Base-by-base conservation (phyloP, 64 coral and sea anemone species). In the Actinia tenebrosa region DNA sequence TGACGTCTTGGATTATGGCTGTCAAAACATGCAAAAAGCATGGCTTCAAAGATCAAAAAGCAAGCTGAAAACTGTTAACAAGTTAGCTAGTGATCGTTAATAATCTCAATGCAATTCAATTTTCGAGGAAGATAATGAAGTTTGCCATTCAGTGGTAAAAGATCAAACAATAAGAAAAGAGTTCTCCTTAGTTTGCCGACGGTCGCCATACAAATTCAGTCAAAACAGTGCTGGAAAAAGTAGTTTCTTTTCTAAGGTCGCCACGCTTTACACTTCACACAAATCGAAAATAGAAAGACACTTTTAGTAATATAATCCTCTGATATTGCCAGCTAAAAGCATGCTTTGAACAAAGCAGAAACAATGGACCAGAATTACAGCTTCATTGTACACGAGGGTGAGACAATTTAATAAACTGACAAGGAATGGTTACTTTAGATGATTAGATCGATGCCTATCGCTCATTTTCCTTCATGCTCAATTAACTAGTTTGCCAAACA, bases 301-400 rank as follows among this genome's bases (percentile, higher is more conserved):
- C 69, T 81, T 50, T 53, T 19, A 81, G 79, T 81, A 81, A 81
- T 37, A 81, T 81, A 50, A 81, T 81, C 44, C 79, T 53, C 44
- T 53, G 79, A 53, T 45, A 81, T 81, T 53, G 79, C 79, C 18
- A 81, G 79, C 79, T 81, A 81, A 81, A 81, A 81, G 79, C 79
- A 81, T 81, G 69, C 26, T 81, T 81, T 50, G 79, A n/a, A 53
- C 79, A 81, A 81, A 37, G 43, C 50, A 53, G 20, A 45, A 81
- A 81, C 79, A 81, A 81, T 81, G 46, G 79, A 20, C 44, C 69
- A 50, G 79, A 45, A 81, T 81, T 81, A 81, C 79, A 20, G 44
- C 45, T 81, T 45, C 18, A 81, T 81, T 81, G 79, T 81, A 81
- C 50, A 81, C 23, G 23, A 75, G 69, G 69, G 10, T 25, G 27